phyloP scores from a whole-genome alignment of 2,888 invertebrate genomes.

The Cryptus viduatorius region DNA sequence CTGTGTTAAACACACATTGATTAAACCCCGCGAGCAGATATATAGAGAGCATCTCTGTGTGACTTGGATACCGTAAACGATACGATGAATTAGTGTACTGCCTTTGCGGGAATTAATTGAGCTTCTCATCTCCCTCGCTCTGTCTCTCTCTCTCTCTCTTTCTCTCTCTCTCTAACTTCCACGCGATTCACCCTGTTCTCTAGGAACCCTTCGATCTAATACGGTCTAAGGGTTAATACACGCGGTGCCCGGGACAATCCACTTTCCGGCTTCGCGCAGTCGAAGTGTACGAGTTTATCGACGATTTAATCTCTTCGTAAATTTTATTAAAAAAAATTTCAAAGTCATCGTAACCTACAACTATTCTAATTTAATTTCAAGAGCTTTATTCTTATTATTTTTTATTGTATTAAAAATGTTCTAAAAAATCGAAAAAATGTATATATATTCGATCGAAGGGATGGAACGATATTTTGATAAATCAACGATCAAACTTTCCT shows the following conservation, averaged over 20 bases:
- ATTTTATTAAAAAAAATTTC: not conserved
- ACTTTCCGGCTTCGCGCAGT: slow-evolving; percentile 2
- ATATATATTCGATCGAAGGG: not conserved
- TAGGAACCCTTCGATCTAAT: slow-evolving; percentile 8
- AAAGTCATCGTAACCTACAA: not conserved
- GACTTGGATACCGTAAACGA: slow-evolving; percentile 14
- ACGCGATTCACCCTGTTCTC: slow-evolving; percentile 15
- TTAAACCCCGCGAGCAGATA: slow-evolving; percentile 24
- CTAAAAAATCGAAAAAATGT: slow-evolving; percentile 13
- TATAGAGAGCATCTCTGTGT: slow-evolving; percentile 24
- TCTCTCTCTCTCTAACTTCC: slow-evolving; percentile 18
- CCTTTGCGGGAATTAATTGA: slow-evolving; percentile 39
- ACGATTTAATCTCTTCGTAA: not conserved
- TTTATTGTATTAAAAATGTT: too few relatives aligned
- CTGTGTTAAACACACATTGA: slow-evolving; percentile 43
- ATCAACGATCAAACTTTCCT: too few relatives aligned
- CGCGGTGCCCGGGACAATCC: slow-evolving; percentile 1
- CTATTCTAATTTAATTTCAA: not conserved
- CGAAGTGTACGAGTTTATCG: not conserved
- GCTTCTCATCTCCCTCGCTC: slow-evolving; percentile 12
- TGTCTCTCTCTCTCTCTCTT: slow-evolving; percentile 2
- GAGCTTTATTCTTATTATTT: not conserved
- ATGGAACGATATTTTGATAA: too few relatives aligned
- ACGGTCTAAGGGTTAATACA: slow-evolving; percentile 34
- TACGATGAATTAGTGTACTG: slow-evolving; percentile 37